phyloP scores from a whole-genome alignment of 2,888 invertebrate genomes.

The Hymenopus coronatus region DNA sequence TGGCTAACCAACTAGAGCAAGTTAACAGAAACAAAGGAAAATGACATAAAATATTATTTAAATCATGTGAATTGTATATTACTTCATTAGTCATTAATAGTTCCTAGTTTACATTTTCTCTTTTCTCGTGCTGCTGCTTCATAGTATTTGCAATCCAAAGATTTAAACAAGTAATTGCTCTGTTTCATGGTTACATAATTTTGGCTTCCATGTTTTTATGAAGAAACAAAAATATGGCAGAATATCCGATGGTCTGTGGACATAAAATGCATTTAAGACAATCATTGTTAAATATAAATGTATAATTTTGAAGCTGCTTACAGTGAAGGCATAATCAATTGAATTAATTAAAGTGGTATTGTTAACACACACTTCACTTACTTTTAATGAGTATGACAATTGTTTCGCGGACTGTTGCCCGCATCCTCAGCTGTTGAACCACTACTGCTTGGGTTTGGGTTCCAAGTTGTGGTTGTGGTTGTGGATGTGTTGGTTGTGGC shows the following conservation, averaged over 20 bases:
- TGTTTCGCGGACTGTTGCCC: no score
- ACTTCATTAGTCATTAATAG: background rate
- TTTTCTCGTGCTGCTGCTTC: background rate
- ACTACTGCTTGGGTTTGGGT: no score
- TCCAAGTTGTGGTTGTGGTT: no score
- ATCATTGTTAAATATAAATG: background rate
- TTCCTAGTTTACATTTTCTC: background rate
- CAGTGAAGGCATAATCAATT: no score
- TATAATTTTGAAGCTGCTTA: no score
- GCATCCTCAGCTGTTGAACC: no score
- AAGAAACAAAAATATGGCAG: background rate
- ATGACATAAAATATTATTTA: background rate
- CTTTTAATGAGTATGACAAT: no score
- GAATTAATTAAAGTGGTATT: no score
- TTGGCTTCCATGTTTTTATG: background rate
- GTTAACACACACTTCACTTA: no score
- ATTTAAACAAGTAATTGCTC: background rate
- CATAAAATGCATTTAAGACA: background rate
- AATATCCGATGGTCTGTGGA: background rate
- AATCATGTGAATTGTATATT: background rate
- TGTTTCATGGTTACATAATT: background rate
- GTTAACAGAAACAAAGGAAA: no score
- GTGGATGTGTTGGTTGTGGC: no score
- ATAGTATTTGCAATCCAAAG: background rate
- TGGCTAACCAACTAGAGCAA: no score